Base-by-base conservation (phyloP, 1,140 invertebrate species). In the Bicyclus anynana region DNA sequence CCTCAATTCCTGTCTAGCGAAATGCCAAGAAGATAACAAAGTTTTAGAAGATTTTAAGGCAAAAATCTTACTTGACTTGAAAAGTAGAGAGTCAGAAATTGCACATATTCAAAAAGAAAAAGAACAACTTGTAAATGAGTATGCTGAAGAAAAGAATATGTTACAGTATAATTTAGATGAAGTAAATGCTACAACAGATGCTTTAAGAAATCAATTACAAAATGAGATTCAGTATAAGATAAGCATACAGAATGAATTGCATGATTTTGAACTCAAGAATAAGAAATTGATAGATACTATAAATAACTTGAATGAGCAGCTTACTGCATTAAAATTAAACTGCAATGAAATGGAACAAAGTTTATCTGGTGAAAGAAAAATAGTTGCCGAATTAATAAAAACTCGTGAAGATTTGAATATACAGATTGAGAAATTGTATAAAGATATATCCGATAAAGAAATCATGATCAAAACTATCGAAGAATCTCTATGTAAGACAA, bases 201-300 rank as follows among this genome's bases (percentile, higher is more conserved):
- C 73, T 38, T 40, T 81, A 5, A 69, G 81, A 68, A 72, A 52
- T 49, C 72, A 80, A 64, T 40, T 84, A 20, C 69, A 79, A 51
- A 66, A 70, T 59, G 78, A 84, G 59, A 75, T 81, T 21, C 17
- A 75, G 27, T 77, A 62, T 50, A 83, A 80, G 60, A 48, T 72
- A 12, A 50, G 53, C 9, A 58, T 74, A 29, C 69, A 81, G 50
- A 54, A 66, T 16, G 65, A 68, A 55, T 37, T 59, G 2, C 27
- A 48, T 2, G 37, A 54, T 33, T 17, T 35, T n/a, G 51, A 56
- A 59, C 20, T 27, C 14, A 18, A 46, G 20, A 56, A 49, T 51
- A 21, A 38, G 35, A n/a, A 40, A 29, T 27, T 63, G 18, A 27
- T n/a, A 13, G 17, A 53, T 13, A 35, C 47, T 33, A 44, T 46